These are phyloP conservation scores for Drosophila sproati DNA, from an alignment of 1,140 invertebrate species.

Conservation along the genomic window DNA sequence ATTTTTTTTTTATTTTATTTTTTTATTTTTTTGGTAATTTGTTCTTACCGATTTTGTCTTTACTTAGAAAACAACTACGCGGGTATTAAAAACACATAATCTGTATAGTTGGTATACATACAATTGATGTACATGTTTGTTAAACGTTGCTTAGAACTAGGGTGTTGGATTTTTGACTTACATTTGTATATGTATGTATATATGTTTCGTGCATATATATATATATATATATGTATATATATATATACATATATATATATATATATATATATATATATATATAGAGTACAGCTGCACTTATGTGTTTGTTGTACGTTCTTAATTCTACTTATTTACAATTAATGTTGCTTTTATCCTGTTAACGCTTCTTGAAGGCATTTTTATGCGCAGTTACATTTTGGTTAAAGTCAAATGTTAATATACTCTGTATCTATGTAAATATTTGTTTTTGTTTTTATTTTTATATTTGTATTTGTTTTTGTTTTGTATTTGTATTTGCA, in stretches of 20 bases:
- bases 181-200: constrained; percentile 23
- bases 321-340: constrained; percentile 62
- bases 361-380: constrained; percentile 75
- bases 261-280: constrained; percentile 25
- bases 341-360: constrained; percentile 64
- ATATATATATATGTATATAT: constrained; percentile 25
- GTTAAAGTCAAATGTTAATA: constrained; percentile 40
- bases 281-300: constrained; percentile 14
- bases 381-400: constrained; percentile 67
- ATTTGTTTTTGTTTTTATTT: not conserved
- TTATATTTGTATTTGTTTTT: not conserved
- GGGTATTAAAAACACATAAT: constrained; percentile 55
- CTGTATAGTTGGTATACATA: constrained; percentile 37
- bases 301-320: constrained; percentile 22
- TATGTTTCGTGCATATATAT: constrained; percentile 21
- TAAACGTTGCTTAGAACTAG: constrained; percentile 36
- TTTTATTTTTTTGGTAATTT: constrained; percentile 17
- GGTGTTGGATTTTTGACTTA: constrained; percentile 34
- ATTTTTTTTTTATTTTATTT: constrained; percentile 25
- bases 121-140: constrained; percentile 34
- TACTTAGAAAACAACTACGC: constrained; percentile 60
- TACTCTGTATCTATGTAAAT: constrained; percentile 14
- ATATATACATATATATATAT: constrained; percentile 16
- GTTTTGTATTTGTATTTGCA: not conserved
- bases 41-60: constrained; percentile 13